These are phyloP conservation scores for Rhea pennata DNA, from an alignment of 2,113 vertebrate species.

Conservation along the genomic window DNA sequence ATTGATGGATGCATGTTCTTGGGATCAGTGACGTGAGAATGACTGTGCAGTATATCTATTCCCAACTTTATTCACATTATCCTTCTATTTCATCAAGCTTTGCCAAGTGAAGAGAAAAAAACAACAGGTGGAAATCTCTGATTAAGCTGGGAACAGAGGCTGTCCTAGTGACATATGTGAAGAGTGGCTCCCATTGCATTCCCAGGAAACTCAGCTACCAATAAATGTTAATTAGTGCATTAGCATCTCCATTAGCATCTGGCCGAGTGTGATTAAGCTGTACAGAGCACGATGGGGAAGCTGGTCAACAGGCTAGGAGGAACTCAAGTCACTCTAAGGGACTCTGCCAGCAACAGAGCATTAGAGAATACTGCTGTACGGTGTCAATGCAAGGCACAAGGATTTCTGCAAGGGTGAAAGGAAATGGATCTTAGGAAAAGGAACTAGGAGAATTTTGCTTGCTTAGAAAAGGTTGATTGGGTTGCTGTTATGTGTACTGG, in stretches of 20 bases:
- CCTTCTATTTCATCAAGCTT: not conserved
- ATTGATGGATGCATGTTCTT: not conserved
- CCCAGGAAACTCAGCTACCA: not conserved
- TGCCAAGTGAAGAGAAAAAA: not conserved
- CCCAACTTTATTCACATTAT: not conserved
- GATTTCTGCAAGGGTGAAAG: not conserved
- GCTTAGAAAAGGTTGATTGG: not conserved
- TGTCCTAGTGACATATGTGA: not conserved
- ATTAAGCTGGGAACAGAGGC: not conserved
- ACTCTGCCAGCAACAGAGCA: not conserved
- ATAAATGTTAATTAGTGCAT: slow-evolving; percentile 18
- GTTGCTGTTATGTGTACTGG: not conserved
- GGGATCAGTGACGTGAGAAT: not conserved
- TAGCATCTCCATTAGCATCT: not conserved
- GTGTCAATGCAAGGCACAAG: not conserved
- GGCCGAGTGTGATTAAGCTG: slow-evolving; percentile 2
- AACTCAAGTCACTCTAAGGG: not conserved
- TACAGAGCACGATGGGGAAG: not conserved
- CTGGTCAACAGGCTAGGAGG: not conserved
- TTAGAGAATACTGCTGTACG: not conserved
- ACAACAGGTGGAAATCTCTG: not conserved
- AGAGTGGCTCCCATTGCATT: not conserved
- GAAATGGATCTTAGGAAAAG: not conserved
- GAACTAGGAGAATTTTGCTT: not conserved
- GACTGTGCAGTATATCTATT: not conserved